Percentiles rank a stretch among this genome's conserved stretches.
These are phyloP conservation scores for Actenoides lindsayi DNA, from an alignment of 2,113 vertebrate genomes.

Conservation along the genomic window DNA sequence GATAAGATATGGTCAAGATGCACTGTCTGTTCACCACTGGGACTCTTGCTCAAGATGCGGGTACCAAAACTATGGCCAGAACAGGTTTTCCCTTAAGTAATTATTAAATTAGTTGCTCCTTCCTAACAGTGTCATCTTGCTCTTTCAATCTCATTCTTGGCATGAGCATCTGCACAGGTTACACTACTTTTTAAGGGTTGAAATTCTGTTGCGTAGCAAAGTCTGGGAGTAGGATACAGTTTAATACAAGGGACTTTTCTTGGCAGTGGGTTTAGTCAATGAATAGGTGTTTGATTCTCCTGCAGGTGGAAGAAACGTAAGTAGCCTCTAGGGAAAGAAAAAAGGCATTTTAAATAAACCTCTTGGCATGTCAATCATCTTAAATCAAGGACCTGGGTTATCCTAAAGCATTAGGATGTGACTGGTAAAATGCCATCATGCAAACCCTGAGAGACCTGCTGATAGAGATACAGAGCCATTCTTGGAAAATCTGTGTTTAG, in stretches of 20 bases:
- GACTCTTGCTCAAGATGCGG: background rate
- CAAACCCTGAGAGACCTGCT: background rate
- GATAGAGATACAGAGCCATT: background rate
- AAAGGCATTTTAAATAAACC: background rate
- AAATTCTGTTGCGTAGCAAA: background rate
- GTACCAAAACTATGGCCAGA: background rate
- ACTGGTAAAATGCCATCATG: background rate
- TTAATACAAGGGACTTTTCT: background rate
- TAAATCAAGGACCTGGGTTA: background rate
- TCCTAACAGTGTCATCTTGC: background rate
- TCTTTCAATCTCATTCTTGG: background rate
- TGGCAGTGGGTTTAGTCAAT: background rate
- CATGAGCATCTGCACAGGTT: background rate
- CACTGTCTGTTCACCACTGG: background rate
- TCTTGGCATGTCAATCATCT: background rate
- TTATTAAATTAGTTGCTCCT: background rate
- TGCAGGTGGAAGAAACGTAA: background rate
- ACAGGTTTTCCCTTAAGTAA: background rate
- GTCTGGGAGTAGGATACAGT: background rate
- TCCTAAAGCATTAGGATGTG: background rate
- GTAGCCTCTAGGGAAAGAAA: background rate
- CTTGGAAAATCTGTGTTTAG: background rate
- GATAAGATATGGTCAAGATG: background rate
- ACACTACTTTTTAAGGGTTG: background rate
- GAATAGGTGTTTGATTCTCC: background rate